These are phyloP conservation scores for Tipula lateralis DNA, from an alignment of 2,888 invertebrate genomes.

Conservation along the genomic window DNA sequence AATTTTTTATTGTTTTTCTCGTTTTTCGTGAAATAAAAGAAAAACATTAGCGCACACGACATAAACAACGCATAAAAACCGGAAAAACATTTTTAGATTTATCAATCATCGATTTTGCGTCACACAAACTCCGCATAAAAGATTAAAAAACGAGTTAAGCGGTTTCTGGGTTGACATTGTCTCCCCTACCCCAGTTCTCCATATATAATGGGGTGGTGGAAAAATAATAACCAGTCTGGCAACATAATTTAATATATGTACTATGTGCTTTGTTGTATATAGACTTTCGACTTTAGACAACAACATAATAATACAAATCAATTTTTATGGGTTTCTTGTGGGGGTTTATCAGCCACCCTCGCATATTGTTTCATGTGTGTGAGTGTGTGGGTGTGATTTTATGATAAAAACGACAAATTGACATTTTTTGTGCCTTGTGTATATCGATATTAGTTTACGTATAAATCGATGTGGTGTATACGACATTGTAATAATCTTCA, in stretches of 20 bases:
- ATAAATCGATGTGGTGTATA: background rate
- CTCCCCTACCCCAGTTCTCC: too few relatives aligned
- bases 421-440: background rate
- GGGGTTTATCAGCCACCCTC: background rate
- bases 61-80: background rate
- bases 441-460: background rate
- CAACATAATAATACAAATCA: background rate
- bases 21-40: background rate
- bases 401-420: slow-evolving; percentile 11
- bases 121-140: background rate
- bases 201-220: background rate
- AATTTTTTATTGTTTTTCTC: background rate
- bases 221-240: background rate
- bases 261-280: background rate
- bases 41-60: background rate
- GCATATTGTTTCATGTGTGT: background rate
- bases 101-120: background rate
- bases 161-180: background rate
- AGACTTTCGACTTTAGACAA: background rate
- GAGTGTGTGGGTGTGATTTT: background rate
- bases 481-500: background rate
- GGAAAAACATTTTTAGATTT: background rate
- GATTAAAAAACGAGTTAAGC: background rate
- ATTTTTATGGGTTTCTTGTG: background rate
- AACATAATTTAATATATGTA: background rate